Conservation (phyloP, 2,797 vertebrate genomes). For the Crocodylus rhombifer region DNA sequence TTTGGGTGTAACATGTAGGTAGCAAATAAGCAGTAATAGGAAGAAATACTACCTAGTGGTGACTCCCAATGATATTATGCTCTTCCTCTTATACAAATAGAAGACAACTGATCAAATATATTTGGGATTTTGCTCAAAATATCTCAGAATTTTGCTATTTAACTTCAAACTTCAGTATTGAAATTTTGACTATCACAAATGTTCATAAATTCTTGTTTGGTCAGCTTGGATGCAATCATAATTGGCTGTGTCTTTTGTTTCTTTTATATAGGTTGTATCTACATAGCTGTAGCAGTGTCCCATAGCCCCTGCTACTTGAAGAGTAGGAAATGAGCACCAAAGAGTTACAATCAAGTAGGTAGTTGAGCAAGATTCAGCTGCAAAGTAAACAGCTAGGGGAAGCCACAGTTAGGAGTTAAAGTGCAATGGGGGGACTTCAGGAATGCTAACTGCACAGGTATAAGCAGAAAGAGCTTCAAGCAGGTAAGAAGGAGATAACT, state of each 20-base stretch:
- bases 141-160: slow-evolving; percentile 9
- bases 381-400: too few species aligned
- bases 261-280: too few species aligned
- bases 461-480: too few species aligned
- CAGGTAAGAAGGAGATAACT: too few species aligned
- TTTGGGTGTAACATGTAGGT: accelerated
- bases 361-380: too few species aligned
- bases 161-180: background rate
- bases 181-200: background rate
- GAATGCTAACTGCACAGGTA: too few species aligned
- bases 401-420: too few species aligned
- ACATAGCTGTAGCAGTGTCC: too few species aligned
- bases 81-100: background rate
- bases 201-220: background rate
- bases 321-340: too few species aligned
- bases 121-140: background rate
- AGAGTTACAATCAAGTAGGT: too few species aligned
- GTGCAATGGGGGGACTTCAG: too few species aligned
- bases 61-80: accelerated
- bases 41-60: background rate
- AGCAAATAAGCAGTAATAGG: background rate
- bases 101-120: background rate
- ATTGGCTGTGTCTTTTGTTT: background rate
- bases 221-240: background rate
- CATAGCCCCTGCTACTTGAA: too few species aligned